These are phyloP conservation scores for Ips nitidus DNA, from an alignment of 1,140 invertebrate genomes.

Conservation along the genomic window DNA sequence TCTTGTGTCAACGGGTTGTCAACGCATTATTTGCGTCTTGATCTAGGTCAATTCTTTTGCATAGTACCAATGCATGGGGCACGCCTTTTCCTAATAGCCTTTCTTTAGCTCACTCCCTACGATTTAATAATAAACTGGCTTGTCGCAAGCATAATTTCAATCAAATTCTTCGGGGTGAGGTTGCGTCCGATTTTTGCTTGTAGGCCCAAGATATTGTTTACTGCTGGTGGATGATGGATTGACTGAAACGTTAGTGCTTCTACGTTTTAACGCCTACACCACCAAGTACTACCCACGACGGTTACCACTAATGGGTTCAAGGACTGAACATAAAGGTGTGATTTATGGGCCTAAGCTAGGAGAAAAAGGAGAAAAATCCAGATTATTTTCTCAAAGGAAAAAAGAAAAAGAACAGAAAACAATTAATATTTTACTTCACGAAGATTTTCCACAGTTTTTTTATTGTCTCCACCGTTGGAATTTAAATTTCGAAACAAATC, in stretches of 20 bases:
- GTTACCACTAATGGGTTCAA: no score
- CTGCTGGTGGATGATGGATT: not conserved
- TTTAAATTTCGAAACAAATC: no score
- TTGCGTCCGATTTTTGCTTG: not conserved
- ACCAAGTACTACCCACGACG: no score
- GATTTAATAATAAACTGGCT: slow-evolving; percentile 10
- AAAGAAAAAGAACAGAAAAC: no score
- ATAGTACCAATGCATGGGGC: slow-evolving; percentile 8
- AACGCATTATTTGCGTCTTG: slow-evolving; percentile 27
- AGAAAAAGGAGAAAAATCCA: no score
- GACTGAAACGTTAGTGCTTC: not conserved
- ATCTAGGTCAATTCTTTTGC: slow-evolving; percentile 26
- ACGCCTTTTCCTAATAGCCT: slow-evolving; percentile 25
- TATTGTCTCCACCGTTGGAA: no score
- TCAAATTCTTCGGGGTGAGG: slow-evolving; percentile 10
- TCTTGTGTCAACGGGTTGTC: slow-evolving; percentile 24
- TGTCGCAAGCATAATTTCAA: slow-evolving; percentile 1
- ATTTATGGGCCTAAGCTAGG: no score
- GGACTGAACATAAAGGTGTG: no score
- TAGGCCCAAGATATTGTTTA: slow-evolving; percentile 1
- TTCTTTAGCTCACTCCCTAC: slow-evolving; percentile 15
- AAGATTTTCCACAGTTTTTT: no score
- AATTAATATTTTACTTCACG: no score
- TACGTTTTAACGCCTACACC: no score
- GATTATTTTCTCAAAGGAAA: no score